phyloP scores from a whole-genome alignment of 2,888 invertebrate species.

The Agonopterix alstromeriana region DNA sequence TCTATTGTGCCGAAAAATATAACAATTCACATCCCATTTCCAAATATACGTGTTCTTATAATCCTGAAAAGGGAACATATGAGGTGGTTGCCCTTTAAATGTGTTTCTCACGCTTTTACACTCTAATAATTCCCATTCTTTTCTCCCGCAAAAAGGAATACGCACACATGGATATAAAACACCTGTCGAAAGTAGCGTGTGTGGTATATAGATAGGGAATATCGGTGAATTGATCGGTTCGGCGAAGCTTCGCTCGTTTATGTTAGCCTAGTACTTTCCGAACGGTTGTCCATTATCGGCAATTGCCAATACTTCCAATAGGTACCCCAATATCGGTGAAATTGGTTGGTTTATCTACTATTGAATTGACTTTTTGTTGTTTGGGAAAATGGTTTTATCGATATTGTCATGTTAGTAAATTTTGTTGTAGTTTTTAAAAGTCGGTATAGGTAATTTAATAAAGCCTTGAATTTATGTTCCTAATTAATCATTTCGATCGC shows the following conservation, averaged over 20 bases:
- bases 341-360: too few species aligned
- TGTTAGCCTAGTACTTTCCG: conserved; percentile 63
- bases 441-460: too few species aligned
- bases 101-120: neutral
- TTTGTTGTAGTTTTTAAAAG: too few species aligned
- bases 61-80: neutral
- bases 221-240: conserved; percentile 58
- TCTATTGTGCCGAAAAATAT: neutral
- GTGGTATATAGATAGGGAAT: conserved; percentile 8
- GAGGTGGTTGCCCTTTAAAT: neutral
- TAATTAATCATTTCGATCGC: too few species aligned
- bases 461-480: too few species aligned
- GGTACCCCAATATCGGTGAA: neutral
- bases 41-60: neutral
- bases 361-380: too few species aligned
- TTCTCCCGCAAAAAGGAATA: neutral
- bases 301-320: conserved; percentile 58
- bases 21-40: neutral
- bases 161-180: neutral
- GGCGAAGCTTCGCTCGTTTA: conserved; percentile 35
- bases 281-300: conserved; percentile 68
- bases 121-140: too few species aligned
- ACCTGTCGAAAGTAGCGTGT: neutral
- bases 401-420: too few species aligned
- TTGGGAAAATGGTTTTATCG: too few species aligned